Conservation (phyloP, 2,888 invertebrate genomes). For the Hymenopus coronatus region DNA sequence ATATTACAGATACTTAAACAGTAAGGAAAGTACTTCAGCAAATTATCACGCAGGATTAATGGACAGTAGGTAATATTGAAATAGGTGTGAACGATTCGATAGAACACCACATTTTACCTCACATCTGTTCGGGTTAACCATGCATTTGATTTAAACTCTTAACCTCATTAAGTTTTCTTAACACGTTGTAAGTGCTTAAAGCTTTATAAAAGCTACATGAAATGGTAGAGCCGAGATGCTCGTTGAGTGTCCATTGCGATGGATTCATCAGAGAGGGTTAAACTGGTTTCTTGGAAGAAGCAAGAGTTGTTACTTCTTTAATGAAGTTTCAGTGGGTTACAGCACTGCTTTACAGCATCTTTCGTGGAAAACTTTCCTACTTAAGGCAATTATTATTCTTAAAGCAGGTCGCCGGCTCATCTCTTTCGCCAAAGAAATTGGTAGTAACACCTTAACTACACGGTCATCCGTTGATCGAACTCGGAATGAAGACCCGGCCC, state of each 20-base stretch:
- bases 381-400: not conserved
- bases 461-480: not conserved
- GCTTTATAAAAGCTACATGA: no score
- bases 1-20: no score
- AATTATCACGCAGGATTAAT: no score
- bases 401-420: not conserved
- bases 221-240: no score
- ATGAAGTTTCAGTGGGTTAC: not conserved
- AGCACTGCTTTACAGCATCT: not conserved
- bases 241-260: not conserved
- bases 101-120: no score
- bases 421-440: not conserved
- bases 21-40: no score
- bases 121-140: no score
- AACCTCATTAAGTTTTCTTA: no score
- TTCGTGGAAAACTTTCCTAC: not conserved
- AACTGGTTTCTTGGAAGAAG: not conserved
- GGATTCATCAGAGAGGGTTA: not conserved
- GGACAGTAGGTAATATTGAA: no score
- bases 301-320: not conserved
- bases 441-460: not conserved
- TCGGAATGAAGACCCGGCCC: not conserved
- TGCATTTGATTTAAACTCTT: no score
- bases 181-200: no score
- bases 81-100: no score